Percentiles rank a stretch among this genome's conserved stretches.
These are phyloP conservation scores for Nomada ruficornis DNA, from an alignment of 2,888 invertebrate genomes.

Conservation along the genomic window DNA sequence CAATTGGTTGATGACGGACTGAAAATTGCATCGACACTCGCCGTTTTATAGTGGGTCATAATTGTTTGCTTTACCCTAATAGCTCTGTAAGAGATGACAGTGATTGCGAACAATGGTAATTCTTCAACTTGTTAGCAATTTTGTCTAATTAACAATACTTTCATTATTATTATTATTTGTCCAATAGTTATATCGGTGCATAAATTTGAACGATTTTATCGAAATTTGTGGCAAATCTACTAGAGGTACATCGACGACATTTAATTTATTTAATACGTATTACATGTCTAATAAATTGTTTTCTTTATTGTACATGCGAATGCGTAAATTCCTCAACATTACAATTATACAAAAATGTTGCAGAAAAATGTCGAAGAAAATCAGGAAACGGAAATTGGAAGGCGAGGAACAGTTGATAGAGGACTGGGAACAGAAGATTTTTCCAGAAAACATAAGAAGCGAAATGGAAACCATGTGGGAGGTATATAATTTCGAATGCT, in stretches of 20 bases:
- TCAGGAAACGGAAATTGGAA: constrained; percentile 82
- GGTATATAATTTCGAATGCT: constrained; percentile 77
- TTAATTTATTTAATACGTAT: too few relatives aligned
- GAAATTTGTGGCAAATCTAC: too few relatives aligned
- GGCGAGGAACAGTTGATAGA: constrained; percentile 81
- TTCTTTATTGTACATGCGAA: too few relatives aligned
- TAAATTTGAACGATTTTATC: too few relatives aligned
- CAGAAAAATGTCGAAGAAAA: constrained; percentile 71
- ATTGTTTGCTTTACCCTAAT: too few relatives aligned
- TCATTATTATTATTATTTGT: background rate
- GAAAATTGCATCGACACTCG: constrained; percentile 6
- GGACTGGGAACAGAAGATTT: constrained; percentile 85
- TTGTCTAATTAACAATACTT: constrained; percentile 46
- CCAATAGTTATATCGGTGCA: too few relatives aligned
- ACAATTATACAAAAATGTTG: background rate
- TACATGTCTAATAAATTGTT: too few relatives aligned
- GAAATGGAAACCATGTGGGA: constrained; percentile 86
- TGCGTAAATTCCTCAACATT: background rate
- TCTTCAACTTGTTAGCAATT: constrained; percentile 40
- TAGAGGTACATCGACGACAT: too few relatives aligned
- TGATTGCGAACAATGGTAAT: constrained; percentile 32
- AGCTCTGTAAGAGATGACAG: constrained; percentile 25
- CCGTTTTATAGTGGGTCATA: constrained; percentile 48
- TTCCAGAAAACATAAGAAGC: constrained; percentile 80
- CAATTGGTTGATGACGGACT: background rate